Evolutionary conservation across 2,797 vertebrate species (phyloP).

Genomic region (Characodon lateralis): DNA sequence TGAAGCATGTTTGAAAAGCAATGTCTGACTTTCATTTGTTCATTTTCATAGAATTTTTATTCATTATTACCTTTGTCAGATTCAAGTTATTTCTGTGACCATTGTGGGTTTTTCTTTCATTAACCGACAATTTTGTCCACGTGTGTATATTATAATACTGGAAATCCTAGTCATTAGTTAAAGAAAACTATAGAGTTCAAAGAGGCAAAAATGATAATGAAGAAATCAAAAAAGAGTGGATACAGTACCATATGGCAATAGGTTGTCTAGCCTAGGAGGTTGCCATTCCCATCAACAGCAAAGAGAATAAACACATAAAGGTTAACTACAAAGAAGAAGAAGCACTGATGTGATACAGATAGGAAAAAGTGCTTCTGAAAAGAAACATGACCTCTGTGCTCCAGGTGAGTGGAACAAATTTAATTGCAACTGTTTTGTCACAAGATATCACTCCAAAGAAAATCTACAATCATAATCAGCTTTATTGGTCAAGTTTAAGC

Average conservation of each 20-base stretch:
- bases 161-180: background rate
- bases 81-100: no score
- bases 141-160: background rate
- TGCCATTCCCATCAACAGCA: background rate
- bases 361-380: background rate
- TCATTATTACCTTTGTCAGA: no score
- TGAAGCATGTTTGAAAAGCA: no score
- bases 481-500: background rate
- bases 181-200: background rate
- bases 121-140: no score
- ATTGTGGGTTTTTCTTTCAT: no score
- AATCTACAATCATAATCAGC: background rate
- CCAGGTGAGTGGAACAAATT: background rate
- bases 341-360: background rate
- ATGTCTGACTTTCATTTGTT: no score
- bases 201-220: background rate
- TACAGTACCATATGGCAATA: background rate
- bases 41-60: no score
- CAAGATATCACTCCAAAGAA: background rate
- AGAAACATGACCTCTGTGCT: background rate
- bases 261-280: background rate
- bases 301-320: background rate
- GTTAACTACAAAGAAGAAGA: background rate
- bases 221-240: background rate
- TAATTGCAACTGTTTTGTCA: background rate